Base-by-base conservation (phyloP, 1,140 invertebrate species). In the Neodiprion virginianus region DNA sequence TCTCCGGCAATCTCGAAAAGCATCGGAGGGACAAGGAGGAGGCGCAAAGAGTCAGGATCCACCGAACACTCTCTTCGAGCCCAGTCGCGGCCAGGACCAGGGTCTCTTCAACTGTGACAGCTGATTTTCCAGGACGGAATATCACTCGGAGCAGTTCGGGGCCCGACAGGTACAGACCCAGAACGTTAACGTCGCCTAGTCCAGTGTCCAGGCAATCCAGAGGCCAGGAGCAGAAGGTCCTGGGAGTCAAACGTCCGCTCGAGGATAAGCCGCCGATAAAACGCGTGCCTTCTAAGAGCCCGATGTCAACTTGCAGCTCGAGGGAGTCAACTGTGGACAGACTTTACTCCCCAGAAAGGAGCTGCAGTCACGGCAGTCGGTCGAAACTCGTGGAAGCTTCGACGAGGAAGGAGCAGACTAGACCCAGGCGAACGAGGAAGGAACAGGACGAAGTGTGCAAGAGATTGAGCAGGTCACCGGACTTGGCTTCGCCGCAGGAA, bases 401-500 rank as follows among this genome's bases (percentile, higher is more conserved):
- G 48, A 14, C 17, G 70, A 23, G 48, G n/a, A 71, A 71, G 17
- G 40, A 50, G 28, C 70, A 17, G 7, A 4, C 48, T 5, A 71
- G 48, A n/a, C n/a, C 48, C 14, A 17, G 73, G 61, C 79, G 61
- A 71, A 78, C 79, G 1, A 87, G 76, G 49, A 86, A 80, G 48
- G 85, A 87, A 12, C 78, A 83, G 67, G 82, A 83, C 8, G 79
- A 85, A 11, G 83, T 76, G 67, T 83, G 79, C 7, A 80, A 77
- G 21, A 87, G 82, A 74, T 78, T 90, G 8, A 84, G 84, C 40
- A 88, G 86, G 77, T 89, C 88, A 4, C 87, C 90, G 0, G 91
- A 91, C 67, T 79, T 93, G 1, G 86, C 91, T 48, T 91, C 91
- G 2, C 90, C 91, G 0, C 87, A 87, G 50, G 91, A 93, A 79